Evolutionary conservation across 2,797 vertebrate species (phyloP).

Genomic region (Chromobotia macracanthus): DNA sequence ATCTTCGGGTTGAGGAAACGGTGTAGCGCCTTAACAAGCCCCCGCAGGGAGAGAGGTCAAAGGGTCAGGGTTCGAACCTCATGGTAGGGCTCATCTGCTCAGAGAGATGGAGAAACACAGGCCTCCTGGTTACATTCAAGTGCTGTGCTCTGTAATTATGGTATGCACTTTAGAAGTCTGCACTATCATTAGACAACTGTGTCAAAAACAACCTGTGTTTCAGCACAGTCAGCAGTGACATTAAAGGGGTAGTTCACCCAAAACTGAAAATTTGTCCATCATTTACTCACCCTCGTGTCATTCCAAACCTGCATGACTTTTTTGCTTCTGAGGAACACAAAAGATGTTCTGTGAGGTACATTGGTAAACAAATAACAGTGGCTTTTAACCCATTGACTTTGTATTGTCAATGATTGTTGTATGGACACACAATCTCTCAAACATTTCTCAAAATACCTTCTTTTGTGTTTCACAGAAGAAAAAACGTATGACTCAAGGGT

Average conservation of each 20-base stretch:
- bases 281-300: too few relatives aligned
- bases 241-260: background rate
- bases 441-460: too few relatives aligned
- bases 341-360: too few relatives aligned
- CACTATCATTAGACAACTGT: constrained; percentile 53
- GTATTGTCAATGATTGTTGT: too few relatives aligned
- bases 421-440: too few relatives aligned
- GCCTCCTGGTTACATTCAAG: constrained; percentile 39
- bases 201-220: constrained; percentile 45
- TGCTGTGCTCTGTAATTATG: constrained; percentile 69
- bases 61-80: constrained; percentile 63
- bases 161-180: constrained; percentile 56
- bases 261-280: too few relatives aligned
- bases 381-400: background rate
- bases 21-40: constrained; percentile 67
- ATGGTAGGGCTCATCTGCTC: constrained; percentile 60
- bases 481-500: too few relatives aligned
- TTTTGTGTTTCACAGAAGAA: too few relatives aligned
- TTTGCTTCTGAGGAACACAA: too few relatives aligned
- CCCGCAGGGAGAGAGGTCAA: constrained; percentile 69
- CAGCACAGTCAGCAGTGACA: constrained; percentile 38
- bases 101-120: constrained; percentile 31
- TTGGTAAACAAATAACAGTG: too few relatives aligned
- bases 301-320: too few relatives aligned
- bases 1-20: constrained; percentile 60